phyloP scores from a whole-genome alignment of 1,140 invertebrate genomes.

The Lepidurus arcticus region DNA sequence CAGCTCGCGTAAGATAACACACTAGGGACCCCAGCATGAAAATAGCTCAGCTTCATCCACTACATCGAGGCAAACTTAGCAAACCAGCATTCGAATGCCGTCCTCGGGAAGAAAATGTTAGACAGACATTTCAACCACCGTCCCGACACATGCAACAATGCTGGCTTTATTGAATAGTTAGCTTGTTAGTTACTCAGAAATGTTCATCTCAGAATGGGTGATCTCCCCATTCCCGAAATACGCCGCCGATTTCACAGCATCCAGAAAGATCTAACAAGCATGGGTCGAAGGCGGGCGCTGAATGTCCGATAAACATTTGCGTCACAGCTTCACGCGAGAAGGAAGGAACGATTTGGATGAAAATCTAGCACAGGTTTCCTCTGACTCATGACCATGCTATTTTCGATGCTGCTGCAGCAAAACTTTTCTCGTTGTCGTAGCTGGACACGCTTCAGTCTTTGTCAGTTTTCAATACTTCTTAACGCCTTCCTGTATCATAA shows the following conservation, averaged over 20 bases:
- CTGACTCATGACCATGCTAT: constrained; percentile 18
- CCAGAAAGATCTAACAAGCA: background rate
- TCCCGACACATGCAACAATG: background rate
- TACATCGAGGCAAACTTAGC: background rate
- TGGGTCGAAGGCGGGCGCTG: background rate
- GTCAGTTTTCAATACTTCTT: background rate
- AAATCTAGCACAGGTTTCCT: constrained; percentile 16
- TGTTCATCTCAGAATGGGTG: background rate
- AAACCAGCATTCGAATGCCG: background rate
- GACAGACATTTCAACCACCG: background rate
- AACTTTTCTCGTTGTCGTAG: background rate
- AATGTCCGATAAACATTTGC: background rate
- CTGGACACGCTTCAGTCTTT: background rate
- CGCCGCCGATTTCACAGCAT: background rate
- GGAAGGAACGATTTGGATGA: constrained; percentile 11
- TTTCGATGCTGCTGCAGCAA: constrained; percentile 7
- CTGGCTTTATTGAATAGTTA: background rate
- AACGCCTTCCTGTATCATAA: background rate
- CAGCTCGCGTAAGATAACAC: constrained; percentile 7
- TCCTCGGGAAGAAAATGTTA: background rate
- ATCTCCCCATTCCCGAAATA: background rate
- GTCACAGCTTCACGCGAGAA: constrained; percentile 20
- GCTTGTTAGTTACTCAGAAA: background rate
- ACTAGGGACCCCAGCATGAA: constrained; percentile 10
- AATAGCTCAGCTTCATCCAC: constrained; percentile 18